Percentiles rank a stretch among this genome's conserved stretches.
phyloP scores from a whole-genome alignment of 1,140 invertebrate genomes.

The Conopomorpha cramerella region DNA sequence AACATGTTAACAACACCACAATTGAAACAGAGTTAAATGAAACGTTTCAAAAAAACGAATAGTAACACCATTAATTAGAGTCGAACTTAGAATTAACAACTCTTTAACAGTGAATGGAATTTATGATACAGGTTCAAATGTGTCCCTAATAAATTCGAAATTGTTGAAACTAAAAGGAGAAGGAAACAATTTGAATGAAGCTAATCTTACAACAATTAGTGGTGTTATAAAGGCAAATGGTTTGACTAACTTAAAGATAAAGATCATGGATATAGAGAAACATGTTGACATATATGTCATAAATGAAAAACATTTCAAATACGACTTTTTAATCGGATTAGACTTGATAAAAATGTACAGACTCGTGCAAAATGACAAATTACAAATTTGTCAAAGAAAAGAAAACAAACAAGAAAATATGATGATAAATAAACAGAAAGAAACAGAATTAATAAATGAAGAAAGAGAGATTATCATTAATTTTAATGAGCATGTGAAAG shows the following conservation, averaged over 20 bases:
- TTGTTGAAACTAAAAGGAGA: conserved; percentile 13
- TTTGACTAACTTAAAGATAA: conserved; percentile 12
- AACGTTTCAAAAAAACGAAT: conserved; percentile 2
- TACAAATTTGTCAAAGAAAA: conserved; percentile 1
- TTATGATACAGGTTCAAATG: conserved; percentile 19
- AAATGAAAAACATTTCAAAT: conserved; percentile 1
- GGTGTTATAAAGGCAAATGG: conserved; percentile 16
- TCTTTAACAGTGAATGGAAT: conserved; percentile 10
- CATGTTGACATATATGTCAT: conserved; percentile 1
- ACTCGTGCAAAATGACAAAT: conserved; percentile 55
- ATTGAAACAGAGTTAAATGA: conserved; percentile 41
- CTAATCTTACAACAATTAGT: conserved; percentile 15
- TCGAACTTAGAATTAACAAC: conserved; percentile 15
- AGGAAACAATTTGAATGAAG: conserved; percentile 6
- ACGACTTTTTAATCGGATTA: conserved; percentile 44
- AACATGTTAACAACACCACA: conserved; percentile 9
- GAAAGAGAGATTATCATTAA: conserved; percentile 5
- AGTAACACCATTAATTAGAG: conserved; percentile 7
- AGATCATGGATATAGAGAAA: conserved; percentile 28
- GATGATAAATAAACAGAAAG: conserved; percentile 4
- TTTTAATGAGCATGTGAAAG: conserved; percentile 17
- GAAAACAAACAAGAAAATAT: not conserved
- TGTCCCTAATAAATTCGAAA: conserved; percentile 20
- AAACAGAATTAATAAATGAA: conserved; percentile 2
- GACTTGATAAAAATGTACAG: conserved; percentile 49